Evolutionary conservation across 1,140 invertebrate genomes (phyloP), one percentile per base, ranked within the genome.

Genomic region (Diabrotica undecimpunctata): DNA sequence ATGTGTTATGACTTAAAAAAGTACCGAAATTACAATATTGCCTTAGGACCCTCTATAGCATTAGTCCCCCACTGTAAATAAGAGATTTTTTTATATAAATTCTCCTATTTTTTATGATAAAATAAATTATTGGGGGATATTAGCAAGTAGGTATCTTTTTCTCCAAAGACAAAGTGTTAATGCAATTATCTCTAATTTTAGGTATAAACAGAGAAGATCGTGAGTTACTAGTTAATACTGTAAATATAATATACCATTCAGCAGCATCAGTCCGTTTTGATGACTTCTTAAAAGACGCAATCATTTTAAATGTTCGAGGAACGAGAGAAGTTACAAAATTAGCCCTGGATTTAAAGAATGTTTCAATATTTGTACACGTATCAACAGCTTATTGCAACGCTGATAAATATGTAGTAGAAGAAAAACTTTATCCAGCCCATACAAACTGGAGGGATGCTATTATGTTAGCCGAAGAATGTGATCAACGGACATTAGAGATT

Each of bases 381-480:
- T 95, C 93, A 4, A 93, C 94, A 0, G 90, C 92, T 0, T 96
- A 96, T 76, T 85, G 87, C 0, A 88, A 92, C 62, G 84, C 87
- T 0, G 89, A 92, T 65, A 84, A 87, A 50, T 80, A 86, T 7
- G 77, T 79, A 0, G 84, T 91, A 0, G 85, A 91, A 52, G 93
- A 95, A 78, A 79, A 86, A 13, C 80, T 98, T 3, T 98, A 99
- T 79, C 90, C 92, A 0, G 83, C 89, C 0, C 86, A 90, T 11
- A 86, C 88, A 0, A 87, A 97, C 75, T 96, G 95, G 82, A 86
- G 90, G 60, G 88, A 92, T 71, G 85, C 93, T 0, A 89, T 98
- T 14, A 85, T 90, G 66, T 84, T 94, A 37, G 87, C 90, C n/a
- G 91, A 96, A 79, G 90, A 83, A 67, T 81, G 93, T 65, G 89